Base-by-base conservation (phyloP, 2,113 vertebrate species). In the Pachycephala philippinensis region DNA sequence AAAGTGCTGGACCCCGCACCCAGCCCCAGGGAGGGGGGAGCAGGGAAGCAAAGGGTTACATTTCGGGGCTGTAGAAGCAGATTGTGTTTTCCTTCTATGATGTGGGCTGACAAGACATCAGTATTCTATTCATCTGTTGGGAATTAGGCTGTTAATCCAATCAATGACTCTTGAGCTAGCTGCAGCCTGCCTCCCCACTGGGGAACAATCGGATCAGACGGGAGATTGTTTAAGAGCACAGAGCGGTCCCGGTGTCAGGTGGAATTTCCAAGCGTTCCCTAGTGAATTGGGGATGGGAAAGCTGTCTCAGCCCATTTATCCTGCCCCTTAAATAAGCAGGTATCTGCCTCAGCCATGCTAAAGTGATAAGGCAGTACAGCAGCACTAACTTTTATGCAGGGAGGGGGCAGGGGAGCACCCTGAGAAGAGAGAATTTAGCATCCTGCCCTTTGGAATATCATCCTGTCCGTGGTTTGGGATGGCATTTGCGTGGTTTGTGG, bases 111-210 rank as follows among this genome's bases (percentile, higher is more conserved):
- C 98, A 98, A 99, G 99, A 98, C 99, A 99, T 99, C 98, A 98
- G 98, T 98, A 98, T 98, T 99, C 98, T 97, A 98, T 98, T 98
- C 98, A 98, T 98, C 99, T 99, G 98, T 98, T 98, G 99, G 99
- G 99, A 99, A 99, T 99, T 99, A 99, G 99, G 98, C 98, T 99
- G 98, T 99, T 99, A 99, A 99, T 99, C 99, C 99, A 99, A 99
- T 99, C 99, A 99, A 98, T 98, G 98, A 98, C 98, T 98, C 98
- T 98, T 98, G 98, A 98, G 98, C 98, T 98, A 98, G 98, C 98
- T 98, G 98, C 98, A 98, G 98, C 98, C 98, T 98, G 97, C 98
- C 98, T 98, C 97, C 98, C 98, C 98, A 98, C 98, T 97, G 98
- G 98, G 98, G 98, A 98, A 98, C 98, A 99, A 99, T 98, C 98